Conservation (phyloP, 2,113 vertebrate species). For the Brachyhypopomus occidentalis region DNA sequence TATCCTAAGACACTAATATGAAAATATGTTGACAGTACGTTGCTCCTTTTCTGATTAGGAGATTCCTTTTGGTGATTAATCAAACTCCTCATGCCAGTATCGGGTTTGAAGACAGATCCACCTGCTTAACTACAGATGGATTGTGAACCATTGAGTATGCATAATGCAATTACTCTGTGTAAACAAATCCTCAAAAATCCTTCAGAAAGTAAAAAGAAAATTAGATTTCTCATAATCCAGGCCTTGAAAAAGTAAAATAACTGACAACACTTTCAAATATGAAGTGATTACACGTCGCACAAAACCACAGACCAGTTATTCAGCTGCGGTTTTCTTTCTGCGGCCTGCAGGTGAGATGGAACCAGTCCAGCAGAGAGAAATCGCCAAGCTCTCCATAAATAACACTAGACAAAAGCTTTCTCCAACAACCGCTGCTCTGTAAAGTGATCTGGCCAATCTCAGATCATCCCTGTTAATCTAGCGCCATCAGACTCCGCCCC, state of each 20-base stretch:
- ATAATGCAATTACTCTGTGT: not conserved
- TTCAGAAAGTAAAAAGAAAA: not conserved
- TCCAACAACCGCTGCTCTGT: conserved; percentile 54
- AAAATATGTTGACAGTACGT: not conserved
- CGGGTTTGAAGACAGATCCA: not conserved
- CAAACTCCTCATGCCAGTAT: too few species aligned
- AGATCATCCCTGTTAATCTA: conserved; percentile 78
- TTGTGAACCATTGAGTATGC: not conserved
- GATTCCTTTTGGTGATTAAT: too few species aligned
- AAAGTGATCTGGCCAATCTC: conserved; percentile 72
- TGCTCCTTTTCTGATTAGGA: too few species aligned
- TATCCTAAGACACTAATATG: not conserved
- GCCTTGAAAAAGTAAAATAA: conserved; percentile 2
- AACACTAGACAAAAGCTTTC: conserved; percentile 40
- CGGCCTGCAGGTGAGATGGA: conserved; percentile 21
- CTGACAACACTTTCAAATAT: not conserved
- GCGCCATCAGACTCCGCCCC: conserved; percentile 68
- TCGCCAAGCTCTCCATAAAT: not conserved
- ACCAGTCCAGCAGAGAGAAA: conserved; percentile 16
- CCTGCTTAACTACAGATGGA: not conserved
- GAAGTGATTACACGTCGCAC: not conserved
- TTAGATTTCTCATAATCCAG: not conserved
- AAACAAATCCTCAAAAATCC: not conserved
- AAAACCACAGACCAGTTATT: not conserved
- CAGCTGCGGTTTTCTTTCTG: not conserved